Conservation (phyloP, 2,888 invertebrate species). For the Nudaria mundana region DNA sequence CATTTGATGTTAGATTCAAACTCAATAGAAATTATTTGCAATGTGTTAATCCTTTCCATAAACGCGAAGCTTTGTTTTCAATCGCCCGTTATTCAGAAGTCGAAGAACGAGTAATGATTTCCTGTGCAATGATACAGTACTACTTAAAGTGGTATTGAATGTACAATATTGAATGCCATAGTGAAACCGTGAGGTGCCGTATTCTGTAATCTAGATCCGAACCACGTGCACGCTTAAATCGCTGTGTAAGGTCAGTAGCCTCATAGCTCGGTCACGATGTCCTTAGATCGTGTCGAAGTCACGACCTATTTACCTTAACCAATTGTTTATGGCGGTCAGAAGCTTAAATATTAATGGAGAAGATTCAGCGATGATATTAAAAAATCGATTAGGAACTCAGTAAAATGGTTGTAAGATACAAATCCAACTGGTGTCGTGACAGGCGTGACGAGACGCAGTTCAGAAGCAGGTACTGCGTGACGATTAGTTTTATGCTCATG, state of each 20-base stretch:
- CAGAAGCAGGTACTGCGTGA: conserved; percentile 45
- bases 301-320: conserved; percentile 68
- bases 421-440: conserved; percentile 43
- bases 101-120: conserved; percentile 20
- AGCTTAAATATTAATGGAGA: conserved; percentile 23
- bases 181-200: conserved; percentile 18
- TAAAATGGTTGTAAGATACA: conserved; percentile 37
- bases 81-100: conserved; percentile 10
- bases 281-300: conserved; percentile 60
- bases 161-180: conserved; percentile 15
- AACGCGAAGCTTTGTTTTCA: too few species aligned
- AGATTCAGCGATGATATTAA: conserved; percentile 28
- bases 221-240: conserved; percentile 55
- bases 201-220: conserved; percentile 44
- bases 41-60: too few species aligned
- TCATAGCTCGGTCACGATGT: conserved; percentile 63
- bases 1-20: too few species aligned
- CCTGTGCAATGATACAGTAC: conserved; percentile 19
- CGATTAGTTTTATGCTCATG: conserved; percentile 41
- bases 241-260: conserved; percentile 67
- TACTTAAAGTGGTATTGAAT: conserved; percentile 11
- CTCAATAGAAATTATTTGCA: too few species aligned
- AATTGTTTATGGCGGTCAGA: conserved; percentile 50
- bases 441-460: conserved; percentile 40
- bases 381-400: conserved; percentile 54